phyloP scores from a whole-genome alignment of 1,140 invertebrate genomes.

The Thrips palmi region DNA sequence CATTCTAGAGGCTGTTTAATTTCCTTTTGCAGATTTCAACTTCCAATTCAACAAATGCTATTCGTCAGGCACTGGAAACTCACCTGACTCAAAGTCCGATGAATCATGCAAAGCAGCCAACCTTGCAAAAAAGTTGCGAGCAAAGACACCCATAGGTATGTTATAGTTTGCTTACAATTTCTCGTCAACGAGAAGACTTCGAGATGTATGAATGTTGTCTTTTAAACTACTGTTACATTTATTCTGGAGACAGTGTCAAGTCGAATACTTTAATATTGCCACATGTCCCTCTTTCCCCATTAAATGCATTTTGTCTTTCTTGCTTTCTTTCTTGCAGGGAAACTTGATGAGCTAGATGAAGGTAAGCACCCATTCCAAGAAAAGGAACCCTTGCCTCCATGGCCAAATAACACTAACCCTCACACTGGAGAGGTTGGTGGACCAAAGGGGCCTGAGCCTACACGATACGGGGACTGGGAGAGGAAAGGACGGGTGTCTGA shows the following conservation, averaged over 20 bases:
- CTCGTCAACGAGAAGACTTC: conserved; percentile 5
- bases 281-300: too few relatives aligned
- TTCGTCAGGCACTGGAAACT: too few relatives aligned
- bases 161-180: not conserved
- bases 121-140: conserved; percentile 22
- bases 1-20: too few relatives aligned
- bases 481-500: conserved; percentile 92
- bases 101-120: conserved; percentile 2
- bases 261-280: not conserved
- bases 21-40: too few relatives aligned
- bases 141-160: conserved; percentile 24
- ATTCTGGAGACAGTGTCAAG: not conserved
- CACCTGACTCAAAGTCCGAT: too few relatives aligned
- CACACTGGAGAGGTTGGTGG: conserved; percentile 87
- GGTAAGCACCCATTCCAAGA: conserved; percentile 56
- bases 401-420: conserved; percentile 79
- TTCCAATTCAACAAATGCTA: too few relatives aligned
- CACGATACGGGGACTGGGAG: conserved; percentile 98
- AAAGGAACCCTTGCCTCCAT: conserved; percentile 67
- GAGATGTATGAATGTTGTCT: too few relatives aligned
- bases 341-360: conserved; percentile 43
- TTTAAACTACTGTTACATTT: not conserved
- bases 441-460: conserved; percentile 92
- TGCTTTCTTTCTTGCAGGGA: conserved; percentile 28
- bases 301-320: too few relatives aligned